phyloP scores from a whole-genome alignment of 2,888 invertebrate genomes.

The Danaus chrysippus region DNA sequence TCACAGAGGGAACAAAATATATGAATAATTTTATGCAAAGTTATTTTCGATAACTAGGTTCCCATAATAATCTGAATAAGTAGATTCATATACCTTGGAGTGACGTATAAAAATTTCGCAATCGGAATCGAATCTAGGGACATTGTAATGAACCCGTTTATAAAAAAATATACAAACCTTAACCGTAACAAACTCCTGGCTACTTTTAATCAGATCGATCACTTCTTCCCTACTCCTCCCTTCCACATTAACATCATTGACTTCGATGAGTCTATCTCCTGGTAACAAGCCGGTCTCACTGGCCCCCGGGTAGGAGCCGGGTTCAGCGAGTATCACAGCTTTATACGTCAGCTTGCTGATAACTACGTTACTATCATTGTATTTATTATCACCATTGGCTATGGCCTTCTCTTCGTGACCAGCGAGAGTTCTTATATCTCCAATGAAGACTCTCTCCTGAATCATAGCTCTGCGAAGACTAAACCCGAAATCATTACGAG shows the following conservation, averaged over 20 bases:
- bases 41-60: too few species aligned
- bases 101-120: too few species aligned
- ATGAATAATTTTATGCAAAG: too few species aligned
- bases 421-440: constrained; percentile 53
- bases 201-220: constrained; percentile 94
- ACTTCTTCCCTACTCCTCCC: constrained; percentile 93
- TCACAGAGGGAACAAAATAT: neutral
- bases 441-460: constrained; percentile 81
- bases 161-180: constrained; percentile 80
- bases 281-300: constrained; percentile 93
- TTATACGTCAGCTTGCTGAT: constrained; percentile 78
- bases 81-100: too few species aligned
- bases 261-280: constrained; percentile 95
- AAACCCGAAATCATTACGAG: constrained; percentile 95
- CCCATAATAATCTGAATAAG: too few species aligned
- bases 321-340: constrained; percentile 94
- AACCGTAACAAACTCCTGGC: constrained; percentile 88
- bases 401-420: constrained; percentile 57
- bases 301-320: constrained; percentile 87
- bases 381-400: constrained; percentile 62
- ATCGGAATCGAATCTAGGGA: too few species aligned
- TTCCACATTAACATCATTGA: constrained; percentile 92
- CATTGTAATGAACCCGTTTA: too few species aligned
- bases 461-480: constrained; percentile 93
- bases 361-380: constrained; percentile 52